These are phyloP conservation scores for Paracentrotus lividus DNA, from an alignment of 53 echinoderm and acorn worm genomes.

Conservation along the genomic window DNA sequence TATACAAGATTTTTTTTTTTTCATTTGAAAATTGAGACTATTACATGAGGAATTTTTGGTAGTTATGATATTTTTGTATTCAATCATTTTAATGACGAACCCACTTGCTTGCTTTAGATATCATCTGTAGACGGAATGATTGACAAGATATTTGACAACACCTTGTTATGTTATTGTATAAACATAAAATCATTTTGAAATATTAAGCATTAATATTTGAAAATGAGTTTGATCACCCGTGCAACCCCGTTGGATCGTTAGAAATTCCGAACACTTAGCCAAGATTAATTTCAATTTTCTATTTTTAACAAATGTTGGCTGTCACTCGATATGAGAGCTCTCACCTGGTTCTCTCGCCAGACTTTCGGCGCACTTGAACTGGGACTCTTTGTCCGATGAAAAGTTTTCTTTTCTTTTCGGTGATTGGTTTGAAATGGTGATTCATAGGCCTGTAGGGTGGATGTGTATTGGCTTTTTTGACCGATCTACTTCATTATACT, in stretches of 20 bases:
- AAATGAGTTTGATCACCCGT: neutral
- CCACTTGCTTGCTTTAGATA: too few species aligned
- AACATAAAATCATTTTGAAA: neutral
- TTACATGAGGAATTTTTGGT: too few species aligned
- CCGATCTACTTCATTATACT: too few species aligned
- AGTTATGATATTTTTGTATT: too few species aligned
- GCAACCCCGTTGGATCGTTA: neutral
- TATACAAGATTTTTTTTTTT: too few species aligned
- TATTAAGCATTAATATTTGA: neutral
- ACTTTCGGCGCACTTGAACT: neutral
- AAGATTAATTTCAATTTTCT: slow-evolving; percentile 62
- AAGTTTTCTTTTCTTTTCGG: neutral
- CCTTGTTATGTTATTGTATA: neutral
- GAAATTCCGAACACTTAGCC: slow-evolving; percentile 3
- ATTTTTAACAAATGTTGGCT: slow-evolving; percentile 51
- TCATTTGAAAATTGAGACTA: too few species aligned
- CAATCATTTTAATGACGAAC: too few species aligned
- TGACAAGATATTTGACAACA: neutral
- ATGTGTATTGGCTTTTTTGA: too few species aligned
- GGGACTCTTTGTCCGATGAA: slow-evolving; percentile 20
- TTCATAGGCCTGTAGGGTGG: slow-evolving; percentile 13
- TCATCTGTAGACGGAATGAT: neutral
- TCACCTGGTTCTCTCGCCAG: slow-evolving; percentile 14
- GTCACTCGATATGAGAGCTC: slow-evolving; percentile 38
- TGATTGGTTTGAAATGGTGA: neutral